Percentiles rank a stretch among this genome's conserved stretches.
Evolutionary conservation across 2,888 invertebrate species (phyloP).

Genomic region (Andricus curvator): DNA sequence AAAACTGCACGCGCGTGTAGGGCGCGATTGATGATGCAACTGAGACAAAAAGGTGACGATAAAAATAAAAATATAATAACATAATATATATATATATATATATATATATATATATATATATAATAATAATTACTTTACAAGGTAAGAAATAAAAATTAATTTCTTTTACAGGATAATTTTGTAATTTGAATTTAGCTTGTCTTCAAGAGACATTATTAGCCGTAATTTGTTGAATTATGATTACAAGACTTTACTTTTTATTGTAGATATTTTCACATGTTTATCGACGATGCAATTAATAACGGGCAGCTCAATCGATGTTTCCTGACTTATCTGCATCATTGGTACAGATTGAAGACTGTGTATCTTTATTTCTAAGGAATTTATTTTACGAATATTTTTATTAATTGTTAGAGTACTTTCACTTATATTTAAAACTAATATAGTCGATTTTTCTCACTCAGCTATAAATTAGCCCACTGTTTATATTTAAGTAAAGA

Average conservation of each 20-base stretch:
- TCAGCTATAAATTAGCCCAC: not conserved
- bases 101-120: no score
- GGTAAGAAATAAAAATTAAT: not conserved
- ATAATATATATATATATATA: no score
- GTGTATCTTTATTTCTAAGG: not conserved
- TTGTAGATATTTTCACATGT: not conserved
- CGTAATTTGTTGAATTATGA: not conserved
- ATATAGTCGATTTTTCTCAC: no score
- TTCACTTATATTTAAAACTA: not conserved
- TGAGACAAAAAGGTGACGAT: not conserved
- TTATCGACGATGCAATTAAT: constrained; percentile 28
- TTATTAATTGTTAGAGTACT: not conserved
- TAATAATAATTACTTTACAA: not conserved
- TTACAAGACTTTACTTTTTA: not conserved
- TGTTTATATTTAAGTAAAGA: not conserved
- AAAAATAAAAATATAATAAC: no score
- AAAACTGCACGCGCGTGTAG: no score
- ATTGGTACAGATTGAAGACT: not conserved
- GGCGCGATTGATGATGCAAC: no score
- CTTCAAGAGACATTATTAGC: not conserved
- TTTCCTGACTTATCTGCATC: not conserved
- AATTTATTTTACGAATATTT: not conserved
- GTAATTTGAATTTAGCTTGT: not conserved
- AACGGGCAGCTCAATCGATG: not conserved
- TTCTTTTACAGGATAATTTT: not conserved